Evolutionary conservation across 2,797 vertebrate species (phyloP), one percentile per base, ranked within the genome.

Genomic region (Prunella strophiata): DNA sequence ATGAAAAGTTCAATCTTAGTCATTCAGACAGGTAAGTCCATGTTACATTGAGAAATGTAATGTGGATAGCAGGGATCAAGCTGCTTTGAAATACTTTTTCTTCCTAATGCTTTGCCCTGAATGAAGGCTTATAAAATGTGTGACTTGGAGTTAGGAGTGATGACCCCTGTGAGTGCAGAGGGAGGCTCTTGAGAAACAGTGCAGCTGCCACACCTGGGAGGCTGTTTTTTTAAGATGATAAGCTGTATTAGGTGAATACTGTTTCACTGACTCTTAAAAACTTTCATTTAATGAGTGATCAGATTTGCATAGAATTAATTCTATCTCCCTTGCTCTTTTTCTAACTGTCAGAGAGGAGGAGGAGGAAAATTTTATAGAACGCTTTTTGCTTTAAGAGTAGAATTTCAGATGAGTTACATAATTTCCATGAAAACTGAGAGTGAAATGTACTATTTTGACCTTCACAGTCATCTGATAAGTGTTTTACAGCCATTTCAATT

Each of bases 371-470:
- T 82, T 92, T 54, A 27, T 50, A n/a, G 51, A 87, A 58, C 13
- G 16, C 30, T 38, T 90, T 55, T 71, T 93, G 40, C 58, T 91
- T 94, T 85, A 88, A 76, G 91, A 87, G 50, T 73, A 83, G 77
- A 91, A 68, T 85, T 92, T 86, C 47, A 73, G 38, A 58, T 61
- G 14, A 50, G 63, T 81, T 94, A 40, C 21, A 50, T 79, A 89
- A 82, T 47, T 54, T 16, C 22, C 20, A 51, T 45, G 55, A 77
- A 92, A 73, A 93, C 16, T 7, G 36, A 66, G 58, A 59, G 75
- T 51, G 55, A 85, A 76, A 71, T 63, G 59, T 85, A 38, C 71
- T 78, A 5, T 17, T 92, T 72, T 87, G 93, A 92, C 84, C 77
- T 94, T 75, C 40, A 55, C 15, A 40, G 72, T 65, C 4, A 10